Evolutionary conservation across 2,888 invertebrate species (phyloP), one percentile per base, ranked within the genome.

Genomic region (Synergus gifuensis): DNA sequence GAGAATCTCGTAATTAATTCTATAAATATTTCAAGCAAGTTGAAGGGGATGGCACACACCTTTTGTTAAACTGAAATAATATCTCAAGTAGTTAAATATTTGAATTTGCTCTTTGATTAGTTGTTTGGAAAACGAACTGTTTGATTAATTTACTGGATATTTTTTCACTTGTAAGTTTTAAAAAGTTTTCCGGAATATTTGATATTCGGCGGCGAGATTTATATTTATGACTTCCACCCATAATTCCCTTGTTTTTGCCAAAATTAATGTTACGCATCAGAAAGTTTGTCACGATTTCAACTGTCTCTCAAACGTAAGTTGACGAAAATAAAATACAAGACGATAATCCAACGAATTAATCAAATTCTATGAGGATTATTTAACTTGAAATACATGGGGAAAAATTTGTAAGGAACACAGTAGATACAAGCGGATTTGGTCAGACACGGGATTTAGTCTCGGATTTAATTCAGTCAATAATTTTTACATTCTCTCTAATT

Each of bases 201-300:
- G 16, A 16, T 16, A n/a, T n/a, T 16, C 16, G 16, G 49, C 16
- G 16, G 49, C 16, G 16, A 16, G 7, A n/a, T 49, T 49, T 49
- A 16, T 49, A 49, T 49, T 49, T 49, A 49, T 49, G 7, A 11
- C 49, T 16, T 49, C 49, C 49, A n/a, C 7, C n/a, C n/a, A 67
- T 42, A 67, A 67, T 44, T 46, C 67, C 67, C 46, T 67, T 67
- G 67, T 67, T 67, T 67, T 67, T 67, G 67, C 67, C 67, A 67
- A 67, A 67, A 46, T 67, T 28, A 67, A 67, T 46, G 67, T 46
- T 18, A 67, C 46, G 67, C 44, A 49, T n/a, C 16, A 49, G 7
- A 49, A 7, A 49, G 16, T 49, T 49, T 49, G 49, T 49, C 49
- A 49, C n/a, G 49, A 49, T n/a, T 49, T 49, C 49, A 16, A n/a